Evolutionary conservation across 2,113 vertebrate genomes (phyloP), one percentile per base, ranked within the genome.

Genomic region (Dasyornis broadbenti): DNA sequence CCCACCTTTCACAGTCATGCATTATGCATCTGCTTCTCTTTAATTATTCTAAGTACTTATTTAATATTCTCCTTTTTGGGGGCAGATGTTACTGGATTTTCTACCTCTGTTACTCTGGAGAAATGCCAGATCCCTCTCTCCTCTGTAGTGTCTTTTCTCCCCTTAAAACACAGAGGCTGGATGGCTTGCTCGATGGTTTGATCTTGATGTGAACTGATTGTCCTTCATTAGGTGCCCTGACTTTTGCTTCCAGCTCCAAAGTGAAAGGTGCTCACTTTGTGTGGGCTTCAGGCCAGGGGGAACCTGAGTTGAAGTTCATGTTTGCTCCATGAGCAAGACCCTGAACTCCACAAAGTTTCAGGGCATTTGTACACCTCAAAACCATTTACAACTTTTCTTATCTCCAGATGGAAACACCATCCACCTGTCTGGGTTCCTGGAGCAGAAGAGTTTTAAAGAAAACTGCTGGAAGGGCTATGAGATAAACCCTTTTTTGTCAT

Each of bases 151-250:
- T 13, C 28, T 37, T 47, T 86, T 47, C 15, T 3, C 3, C 33
- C n/a, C 45, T 64, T 42, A n/a, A 68, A 81, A 37, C 61, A 19
- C 27, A 11, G 2, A 8, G 75, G 31, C 66, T 82, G 90, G 69
- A n/a, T 1, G 2, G 17, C 85, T 79, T 82, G 28, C 53, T 57
- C 82, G 90, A 87, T 88, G 78, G 0, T 0, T n/a, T 82, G 85
- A 90, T 94, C 71, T 83, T 93, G 79, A 90, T 92, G 23, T 33
- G 82, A 96, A 90, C 82, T 73, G 88, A 90, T 57, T 61, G 82
- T 57, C 88, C 88, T 94, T 94, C 77, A 70, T 83, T 91, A 86
- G 66, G 12, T 49, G 42, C 50, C 28, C 30, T 77, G 72, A n/a
- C 56, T 87, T 65, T 90, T 77, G 71, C 72, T 94, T 65, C 80